These are phyloP conservation scores for Eugnorisma glareosa DNA, from an alignment of 2,888 invertebrate genomes.

Conservation along the genomic window DNA sequence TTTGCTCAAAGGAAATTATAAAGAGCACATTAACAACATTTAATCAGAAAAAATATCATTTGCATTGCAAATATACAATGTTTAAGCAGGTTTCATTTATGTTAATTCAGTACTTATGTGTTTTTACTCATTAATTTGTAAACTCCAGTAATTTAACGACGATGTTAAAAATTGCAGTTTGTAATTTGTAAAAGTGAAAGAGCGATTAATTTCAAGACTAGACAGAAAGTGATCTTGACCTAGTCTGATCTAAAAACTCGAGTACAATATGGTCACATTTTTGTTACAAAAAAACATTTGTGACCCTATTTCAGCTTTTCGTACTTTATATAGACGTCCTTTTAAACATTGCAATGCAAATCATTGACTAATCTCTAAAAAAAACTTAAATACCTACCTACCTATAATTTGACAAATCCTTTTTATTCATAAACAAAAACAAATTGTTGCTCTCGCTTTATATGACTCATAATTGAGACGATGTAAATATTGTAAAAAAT, in stretches of 20 bases:
- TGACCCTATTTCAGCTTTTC: not conserved
- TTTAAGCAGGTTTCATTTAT: conserved; percentile 33
- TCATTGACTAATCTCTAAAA: not conserved
- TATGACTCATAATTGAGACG: conserved; percentile 43
- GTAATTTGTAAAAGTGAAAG: not conserved
- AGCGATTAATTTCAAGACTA: not conserved
- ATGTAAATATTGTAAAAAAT: conserved; percentile 67
- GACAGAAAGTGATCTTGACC: conserved; percentile 17
- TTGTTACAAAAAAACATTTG: not conserved
- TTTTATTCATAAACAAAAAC: conserved; percentile 29
- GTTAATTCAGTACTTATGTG: conserved; percentile 11
- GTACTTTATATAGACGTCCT: not conserved
- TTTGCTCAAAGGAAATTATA: conserved; percentile 41
- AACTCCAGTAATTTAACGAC: not conserved
- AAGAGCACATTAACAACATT: conserved; percentile 36
- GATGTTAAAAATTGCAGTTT: not conserved
- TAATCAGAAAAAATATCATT: conserved; percentile 48
- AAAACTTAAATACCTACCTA: not conserved
- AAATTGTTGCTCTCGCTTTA: conserved; percentile 27
- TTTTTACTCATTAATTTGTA: not conserved
- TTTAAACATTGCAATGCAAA: conserved; percentile 32
- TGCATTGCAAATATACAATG: conserved; percentile 57
- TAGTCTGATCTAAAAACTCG: not conserved
- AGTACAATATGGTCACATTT: not conserved
- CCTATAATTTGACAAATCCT: conserved; percentile 12